Conservation (phyloP, 1,140 invertebrate species). For the Drosophila arawakana region DNA sequence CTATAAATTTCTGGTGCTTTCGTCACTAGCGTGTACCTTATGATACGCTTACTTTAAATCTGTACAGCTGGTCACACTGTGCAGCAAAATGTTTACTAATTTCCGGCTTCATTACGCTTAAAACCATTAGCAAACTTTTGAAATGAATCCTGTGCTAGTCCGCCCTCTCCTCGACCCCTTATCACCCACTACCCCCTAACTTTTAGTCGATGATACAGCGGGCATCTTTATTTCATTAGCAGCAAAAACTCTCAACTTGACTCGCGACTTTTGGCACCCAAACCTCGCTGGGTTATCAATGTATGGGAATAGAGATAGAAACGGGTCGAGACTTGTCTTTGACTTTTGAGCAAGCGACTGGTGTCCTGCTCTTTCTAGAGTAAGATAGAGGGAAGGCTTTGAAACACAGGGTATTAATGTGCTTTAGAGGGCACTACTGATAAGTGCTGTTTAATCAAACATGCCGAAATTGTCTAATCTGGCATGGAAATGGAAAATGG, state of each 20-base stretch:
- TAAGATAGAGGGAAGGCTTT: too few relatives aligned
- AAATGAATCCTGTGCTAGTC: constrained; percentile 50
- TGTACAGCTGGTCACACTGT: constrained; percentile 81
- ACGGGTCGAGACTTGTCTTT: constrained; percentile 26
- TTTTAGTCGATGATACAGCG: constrained; percentile 16
- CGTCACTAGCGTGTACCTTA: too few relatives aligned
- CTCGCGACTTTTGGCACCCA: constrained; percentile 29
- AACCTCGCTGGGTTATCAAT: constrained; percentile 1
- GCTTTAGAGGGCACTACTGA: neutral
- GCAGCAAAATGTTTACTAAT: constrained; percentile 71
- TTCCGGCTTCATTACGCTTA: constrained; percentile 78
- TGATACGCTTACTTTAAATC: too few relatives aligned
- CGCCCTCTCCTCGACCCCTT: neutral
- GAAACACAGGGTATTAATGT: neutral
- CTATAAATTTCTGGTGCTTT: too few relatives aligned
- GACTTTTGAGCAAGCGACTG: constrained; percentile 33
- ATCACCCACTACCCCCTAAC: neutral
- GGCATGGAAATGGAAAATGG: constrained; percentile 12
- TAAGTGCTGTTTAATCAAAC: constrained; percentile 65
- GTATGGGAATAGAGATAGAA: constrained; percentile 30
- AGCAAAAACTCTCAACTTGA: constrained; percentile 39
- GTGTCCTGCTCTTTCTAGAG: neutral
- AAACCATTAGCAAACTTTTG: constrained; percentile 75
- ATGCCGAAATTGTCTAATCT: constrained; percentile 49
- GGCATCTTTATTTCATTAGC: constrained; percentile 60